Evolutionary conservation across 2,888 invertebrate species (phyloP).

Genomic region (Phania funesta): DNA sequence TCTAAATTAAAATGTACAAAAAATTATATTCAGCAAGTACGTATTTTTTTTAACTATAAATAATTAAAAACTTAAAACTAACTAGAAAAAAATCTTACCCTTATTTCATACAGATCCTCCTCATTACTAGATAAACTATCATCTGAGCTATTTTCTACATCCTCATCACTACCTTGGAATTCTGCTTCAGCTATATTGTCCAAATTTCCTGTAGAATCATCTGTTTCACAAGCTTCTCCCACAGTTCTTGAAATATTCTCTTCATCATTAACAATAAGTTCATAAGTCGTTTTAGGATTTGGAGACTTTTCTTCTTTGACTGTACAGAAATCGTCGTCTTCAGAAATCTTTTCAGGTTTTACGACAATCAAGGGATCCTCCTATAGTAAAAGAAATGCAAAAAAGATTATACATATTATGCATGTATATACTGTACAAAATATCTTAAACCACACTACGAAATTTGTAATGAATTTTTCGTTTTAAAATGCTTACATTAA

Average conservation of each 20-base stretch:
- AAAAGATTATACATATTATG: too few relatives aligned
- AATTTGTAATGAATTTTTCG: too few relatives aligned
- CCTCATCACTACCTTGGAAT: slow-evolving; percentile 26
- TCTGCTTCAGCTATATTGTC: not conserved
- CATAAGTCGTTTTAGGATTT: not conserved
- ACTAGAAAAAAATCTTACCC: not conserved
- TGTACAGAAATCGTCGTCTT: not conserved
- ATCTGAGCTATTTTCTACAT: slow-evolving; percentile 20
- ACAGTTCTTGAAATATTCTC: not conserved
- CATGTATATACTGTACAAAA: not conserved
- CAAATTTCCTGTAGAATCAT: not conserved
- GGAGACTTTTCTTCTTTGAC: slow-evolving; percentile 6
- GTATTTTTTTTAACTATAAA: not conserved
- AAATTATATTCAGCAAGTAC: not conserved
- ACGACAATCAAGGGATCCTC: slow-evolving; percentile 42
- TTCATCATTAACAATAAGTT: not conserved
- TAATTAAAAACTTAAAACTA: too few relatives aligned
- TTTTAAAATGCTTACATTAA: too few relatives aligned
- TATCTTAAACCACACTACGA: not conserved
- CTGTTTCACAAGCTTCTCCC: not conserved
- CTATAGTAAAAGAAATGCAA: not conserved
- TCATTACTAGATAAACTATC: slow-evolving; percentile 1
- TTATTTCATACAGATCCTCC: slow-evolving; percentile 19
- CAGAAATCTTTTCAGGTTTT: slow-evolving; percentile 36
- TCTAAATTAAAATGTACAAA: slow-evolving; percentile 2